Base-by-base conservation (phyloP, 1,140 invertebrate genomes). In the Solenopsis fugax region DNA sequence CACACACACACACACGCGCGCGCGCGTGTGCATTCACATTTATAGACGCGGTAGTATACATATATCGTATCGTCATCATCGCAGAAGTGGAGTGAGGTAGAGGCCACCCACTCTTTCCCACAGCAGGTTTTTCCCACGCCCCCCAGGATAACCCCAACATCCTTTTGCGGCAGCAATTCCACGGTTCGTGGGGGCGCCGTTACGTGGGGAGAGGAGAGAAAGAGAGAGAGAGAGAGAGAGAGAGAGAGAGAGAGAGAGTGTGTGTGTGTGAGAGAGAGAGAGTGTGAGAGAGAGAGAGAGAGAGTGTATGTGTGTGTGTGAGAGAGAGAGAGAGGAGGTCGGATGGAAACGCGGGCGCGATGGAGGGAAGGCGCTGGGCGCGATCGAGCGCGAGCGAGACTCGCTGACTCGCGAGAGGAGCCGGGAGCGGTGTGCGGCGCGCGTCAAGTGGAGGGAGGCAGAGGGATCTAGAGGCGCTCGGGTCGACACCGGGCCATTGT, bases 81-180 rank as follows among this genome's bases (percentile, higher is more conserved):
- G 88, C 86, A 92, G 90, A 91, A 92, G 91, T 93, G 91, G 92
- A 94, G 94, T 93, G 94, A 94, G 93, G 94, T 94, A 95, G 95
- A 96, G 96, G 96, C 96, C 96, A 97, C 97, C 96, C 96, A 97
- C 97, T 97, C 96, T 97, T 97, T 97, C 96, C 96, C 97, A 97
- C 96, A 97, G 96, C 96, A 96, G 96, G 96, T 97, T 97, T 96
- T 97, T 97, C 97, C 96, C 97, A 97, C 97, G 97, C 96, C 96
- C 96, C 93, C 96, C 96, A 96, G 95, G 95, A 95, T 97, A 97
- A 97, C 96, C 97, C 96, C 96, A 96, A 97, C 96, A 97, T 96
- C 96, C 96, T 96, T 95, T 95, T 95, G 94, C 94, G 94, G 95
- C 94, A 93, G 93, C 94, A 95, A 95, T 96, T 94, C 93, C 95